phyloP scores from a whole-genome alignment of 2,888 invertebrate species.

The Leucoma salicis region DNA sequence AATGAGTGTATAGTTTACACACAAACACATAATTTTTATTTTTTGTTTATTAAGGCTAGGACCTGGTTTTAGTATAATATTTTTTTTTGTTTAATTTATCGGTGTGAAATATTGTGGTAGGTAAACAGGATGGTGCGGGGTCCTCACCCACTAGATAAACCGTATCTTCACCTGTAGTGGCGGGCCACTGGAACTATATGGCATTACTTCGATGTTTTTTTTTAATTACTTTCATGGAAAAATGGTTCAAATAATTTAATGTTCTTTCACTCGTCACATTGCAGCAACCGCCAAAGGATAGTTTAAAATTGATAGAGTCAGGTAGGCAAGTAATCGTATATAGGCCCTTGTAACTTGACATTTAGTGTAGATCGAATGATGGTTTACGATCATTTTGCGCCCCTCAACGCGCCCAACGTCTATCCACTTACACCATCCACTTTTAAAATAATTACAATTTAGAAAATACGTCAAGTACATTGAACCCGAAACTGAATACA shows the following conservation, averaged over 20 bases:
- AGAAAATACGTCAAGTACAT: constrained; percentile 26
- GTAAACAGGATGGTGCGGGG: no score
- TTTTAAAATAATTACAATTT: constrained; percentile 38
- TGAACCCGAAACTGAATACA: constrained; percentile 12
- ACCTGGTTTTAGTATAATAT: no score
- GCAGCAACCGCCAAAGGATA: constrained; percentile 12
- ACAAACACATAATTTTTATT: no score
- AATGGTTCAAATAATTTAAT: background rate
- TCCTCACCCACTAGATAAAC: no score
- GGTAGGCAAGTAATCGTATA: constrained; percentile 19
- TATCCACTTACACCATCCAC: constrained; percentile 11
- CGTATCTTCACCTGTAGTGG: no score
- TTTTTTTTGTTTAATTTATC: no score
- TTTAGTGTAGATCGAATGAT: constrained; percentile 59
- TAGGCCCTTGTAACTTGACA: constrained; percentile 59
- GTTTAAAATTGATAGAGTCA: constrained; percentile 19
- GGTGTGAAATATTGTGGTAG: no score
- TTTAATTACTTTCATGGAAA: background rate
- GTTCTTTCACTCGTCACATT: background rate
- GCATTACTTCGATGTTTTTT: no score
- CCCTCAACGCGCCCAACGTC: constrained; percentile 13
- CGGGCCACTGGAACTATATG: no score
- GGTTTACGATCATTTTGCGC: constrained; percentile 48
- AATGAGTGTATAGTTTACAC: no score
- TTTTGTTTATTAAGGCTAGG: no score